These are phyloP conservation scores for Pseudanteris insignis DNA, from an alignment of 2,888 invertebrate species.

Conservation along the genomic window DNA sequence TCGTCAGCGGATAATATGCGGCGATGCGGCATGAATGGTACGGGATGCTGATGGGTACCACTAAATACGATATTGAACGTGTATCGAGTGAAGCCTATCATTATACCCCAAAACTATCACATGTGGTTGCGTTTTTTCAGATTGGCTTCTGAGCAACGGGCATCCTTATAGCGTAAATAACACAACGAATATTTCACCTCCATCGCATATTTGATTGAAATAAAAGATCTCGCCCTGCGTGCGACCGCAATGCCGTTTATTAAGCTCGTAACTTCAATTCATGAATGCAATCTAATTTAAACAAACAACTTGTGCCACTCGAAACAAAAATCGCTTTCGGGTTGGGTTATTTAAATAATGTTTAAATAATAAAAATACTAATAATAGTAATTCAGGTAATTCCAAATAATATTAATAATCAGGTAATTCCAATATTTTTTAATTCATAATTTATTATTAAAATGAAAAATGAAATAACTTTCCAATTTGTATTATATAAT, in stretches of 20 bases:
- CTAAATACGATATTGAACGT: conserved; percentile 47
- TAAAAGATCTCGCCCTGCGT: conserved; percentile 20
- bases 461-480: no score
- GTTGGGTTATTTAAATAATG: no score
- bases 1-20: conserved; percentile 35
- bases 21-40: conserved; percentile 24
- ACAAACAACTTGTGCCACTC: conserved; percentile 11
- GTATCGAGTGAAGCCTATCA: conserved; percentile 42
- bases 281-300: conserved; percentile 31
- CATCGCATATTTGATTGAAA: conserved; percentile 41
- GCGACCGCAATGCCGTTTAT: conserved; percentile 24
- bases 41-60: conserved; percentile 37
- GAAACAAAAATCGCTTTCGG: background rate
- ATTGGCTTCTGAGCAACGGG: conserved; percentile 33
- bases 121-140: conserved; percentile 45
- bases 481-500: no score
- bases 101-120: conserved; percentile 45
- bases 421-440: no score
- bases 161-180: conserved; percentile 14
- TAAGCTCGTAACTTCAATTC: conserved; percentile 31
- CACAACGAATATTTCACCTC: conserved; percentile 32
- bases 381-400: no score
- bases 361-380: background rate
- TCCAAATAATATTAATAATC: no score
- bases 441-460: no score